Evolutionary conservation across 2,888 invertebrate species (phyloP).

Genomic region (Trileptium ribeirensis): DNA sequence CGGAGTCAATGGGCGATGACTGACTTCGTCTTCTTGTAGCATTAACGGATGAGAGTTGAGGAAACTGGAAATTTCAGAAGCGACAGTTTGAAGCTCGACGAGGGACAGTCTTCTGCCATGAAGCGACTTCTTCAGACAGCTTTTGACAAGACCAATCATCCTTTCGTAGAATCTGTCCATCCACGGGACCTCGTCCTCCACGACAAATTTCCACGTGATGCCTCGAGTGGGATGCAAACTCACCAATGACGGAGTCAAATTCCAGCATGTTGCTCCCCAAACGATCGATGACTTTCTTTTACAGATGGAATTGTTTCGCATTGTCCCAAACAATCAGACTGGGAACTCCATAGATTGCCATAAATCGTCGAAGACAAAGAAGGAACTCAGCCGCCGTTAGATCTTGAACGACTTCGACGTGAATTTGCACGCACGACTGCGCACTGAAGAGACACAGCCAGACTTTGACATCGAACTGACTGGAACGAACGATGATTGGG

Average conservation of each 20-base stretch:
- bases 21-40: not conserved
- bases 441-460: conserved; percentile 22
- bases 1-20: too few species aligned
- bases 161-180: not conserved
- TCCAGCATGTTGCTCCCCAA: not conserved
- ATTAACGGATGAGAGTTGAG: not conserved
- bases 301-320: not conserved
- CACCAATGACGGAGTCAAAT: not conserved
- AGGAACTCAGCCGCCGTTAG: not conserved
- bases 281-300: not conserved
- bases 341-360: not conserved
- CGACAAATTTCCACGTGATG: not conserved
- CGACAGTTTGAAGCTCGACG: not conserved
- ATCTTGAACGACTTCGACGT: not conserved
- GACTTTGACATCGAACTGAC: not conserved
- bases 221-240: not conserved
- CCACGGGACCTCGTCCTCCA: not conserved
- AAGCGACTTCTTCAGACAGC: not conserved
- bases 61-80: not conserved
- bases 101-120: not conserved
- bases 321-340: not conserved
- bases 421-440: conserved; percentile 15
- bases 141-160: not conserved
- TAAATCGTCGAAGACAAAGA: not conserved
- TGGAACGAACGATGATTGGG: not conserved